Percentiles rank a stretch among this genome's conserved stretches.
Conservation (phyloP, 2,113 vertebrate genomes). For the Platysteira castanea region DNA sequence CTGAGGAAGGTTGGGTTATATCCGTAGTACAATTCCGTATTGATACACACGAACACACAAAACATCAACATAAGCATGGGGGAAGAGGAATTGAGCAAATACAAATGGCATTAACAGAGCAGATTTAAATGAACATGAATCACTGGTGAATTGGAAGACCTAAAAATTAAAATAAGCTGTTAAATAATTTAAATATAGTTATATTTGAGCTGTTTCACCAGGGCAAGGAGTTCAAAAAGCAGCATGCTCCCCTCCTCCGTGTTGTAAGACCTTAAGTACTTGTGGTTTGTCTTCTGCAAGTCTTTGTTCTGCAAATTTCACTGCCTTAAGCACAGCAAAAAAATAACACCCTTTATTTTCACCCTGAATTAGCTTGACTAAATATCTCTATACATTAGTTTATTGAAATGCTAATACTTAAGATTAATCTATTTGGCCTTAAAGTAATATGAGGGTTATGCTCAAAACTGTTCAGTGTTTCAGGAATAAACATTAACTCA, state of each 20-base stretch:
- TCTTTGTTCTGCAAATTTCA: neutral
- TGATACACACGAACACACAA: neutral
- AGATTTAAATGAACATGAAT: neutral
- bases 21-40: rapidly evolving
- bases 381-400: neutral
- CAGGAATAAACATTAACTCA: neutral
- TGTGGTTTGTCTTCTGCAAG: neutral
- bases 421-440: neutral
- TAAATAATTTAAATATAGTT: neutral
- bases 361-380: neutral
- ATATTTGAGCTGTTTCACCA: neutral
- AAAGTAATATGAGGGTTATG: neutral
- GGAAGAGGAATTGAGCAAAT: neutral
- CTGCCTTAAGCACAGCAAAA: neutral
- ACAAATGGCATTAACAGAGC: neutral
- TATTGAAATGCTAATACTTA: neutral
- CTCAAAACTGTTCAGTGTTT: neutral
- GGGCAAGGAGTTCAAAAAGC: neutral
- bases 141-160: neutral
- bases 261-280: neutral
- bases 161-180: neutral
- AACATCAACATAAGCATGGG: rapidly evolving
- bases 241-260: neutral
- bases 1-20: neutral
- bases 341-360: neutral